phyloP scores from a whole-genome alignment of 2,888 invertebrate species.

The Syrista parreyssii region DNA sequence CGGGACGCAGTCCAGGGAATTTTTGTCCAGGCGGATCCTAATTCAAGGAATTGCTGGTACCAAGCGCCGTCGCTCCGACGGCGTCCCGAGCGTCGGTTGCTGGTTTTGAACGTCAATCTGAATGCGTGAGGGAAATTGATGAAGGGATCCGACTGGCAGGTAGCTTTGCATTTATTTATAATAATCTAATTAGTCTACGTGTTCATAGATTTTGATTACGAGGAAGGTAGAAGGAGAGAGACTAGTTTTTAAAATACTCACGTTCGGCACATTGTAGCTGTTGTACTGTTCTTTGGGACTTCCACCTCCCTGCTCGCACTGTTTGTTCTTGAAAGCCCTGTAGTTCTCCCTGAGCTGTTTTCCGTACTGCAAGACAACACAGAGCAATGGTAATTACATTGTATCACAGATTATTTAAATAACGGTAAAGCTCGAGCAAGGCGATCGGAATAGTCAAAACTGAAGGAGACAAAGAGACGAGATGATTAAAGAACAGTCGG shows the following conservation, averaged over 20 bases:
- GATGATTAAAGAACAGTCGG: no score
- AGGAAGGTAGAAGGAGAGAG: neutral
- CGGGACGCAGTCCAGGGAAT: neutral
- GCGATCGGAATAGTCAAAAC: no score
- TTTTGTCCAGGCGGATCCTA: neutral
- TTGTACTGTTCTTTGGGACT: slow-evolving; percentile 68
- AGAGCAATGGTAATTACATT: no score
- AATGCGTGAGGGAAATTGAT: no score
- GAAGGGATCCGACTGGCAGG: no score
- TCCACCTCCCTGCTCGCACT: slow-evolving; percentile 64
- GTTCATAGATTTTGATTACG: neutral
- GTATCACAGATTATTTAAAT: no score
- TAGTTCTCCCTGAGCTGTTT: slow-evolving; percentile 73
- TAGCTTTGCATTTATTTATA: no score
- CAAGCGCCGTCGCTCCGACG: neutral
- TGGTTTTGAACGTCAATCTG: no score
- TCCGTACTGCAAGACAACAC: slow-evolving; percentile 70
- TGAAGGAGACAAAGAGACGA: no score
- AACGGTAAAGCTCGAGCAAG: no score
- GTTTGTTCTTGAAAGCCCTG: slow-evolving; percentile 71
- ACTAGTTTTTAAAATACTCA: slow-evolving; percentile 63
- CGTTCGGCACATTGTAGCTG: slow-evolving; percentile 68
- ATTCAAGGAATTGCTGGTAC: no score
- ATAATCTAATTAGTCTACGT: no score
- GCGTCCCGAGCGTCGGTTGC: neutral